Evolutionary conservation across 2,113 vertebrate species (phyloP), one percentile per base, ranked within the genome.

Genomic region (Oncorhynchus mykiss): DNA sequence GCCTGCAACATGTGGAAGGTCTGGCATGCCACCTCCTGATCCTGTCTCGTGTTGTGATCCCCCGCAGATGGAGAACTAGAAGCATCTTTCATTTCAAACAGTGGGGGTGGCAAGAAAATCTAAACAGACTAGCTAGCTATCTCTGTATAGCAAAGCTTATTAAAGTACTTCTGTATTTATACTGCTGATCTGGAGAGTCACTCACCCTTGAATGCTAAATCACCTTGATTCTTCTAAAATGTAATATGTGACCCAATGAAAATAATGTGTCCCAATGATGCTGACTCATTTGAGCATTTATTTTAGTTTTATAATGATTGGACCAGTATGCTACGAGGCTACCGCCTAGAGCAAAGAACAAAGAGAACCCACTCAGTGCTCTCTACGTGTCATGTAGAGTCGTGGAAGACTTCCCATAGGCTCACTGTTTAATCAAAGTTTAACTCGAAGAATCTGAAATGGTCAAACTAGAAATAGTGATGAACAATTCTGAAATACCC

Each of bases 171-270:
- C 29, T 78, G 65, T 77, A 72, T 81, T 73, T 5, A 29, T 14
- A 24, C 12, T 27, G 39, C 71, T 48, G 81, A 79, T 77, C 78
- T n/a, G 57, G 60, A 87, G 80, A 87, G 73, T 76, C 73, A 74
- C 27, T n/a, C 69, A 51, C 45, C 71, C 72, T 83, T 78, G 65
- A 84, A 83, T 67, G 74, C 79, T 45, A 78, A 85, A 83, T 77
- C 76, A 77, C 74, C 65, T 39, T 20, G 65, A 71, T 82, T 81
- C 77, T 82, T 78, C 79, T 72, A 79, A 80, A 14, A 78, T 82
- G 20, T 81, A 88, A 86, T 84, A 78, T 75, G 29, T 88, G 82
- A 76, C 71, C 70, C 6, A 25, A 72, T 7, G 73, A 77, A 39
- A 39, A 39, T 39, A 39, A 34, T 34, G 34, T 34, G 34, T 34